Conservation (phyloP, 92 coral and sea anemone genomes). For the Palythoa grandiflora region DNA sequence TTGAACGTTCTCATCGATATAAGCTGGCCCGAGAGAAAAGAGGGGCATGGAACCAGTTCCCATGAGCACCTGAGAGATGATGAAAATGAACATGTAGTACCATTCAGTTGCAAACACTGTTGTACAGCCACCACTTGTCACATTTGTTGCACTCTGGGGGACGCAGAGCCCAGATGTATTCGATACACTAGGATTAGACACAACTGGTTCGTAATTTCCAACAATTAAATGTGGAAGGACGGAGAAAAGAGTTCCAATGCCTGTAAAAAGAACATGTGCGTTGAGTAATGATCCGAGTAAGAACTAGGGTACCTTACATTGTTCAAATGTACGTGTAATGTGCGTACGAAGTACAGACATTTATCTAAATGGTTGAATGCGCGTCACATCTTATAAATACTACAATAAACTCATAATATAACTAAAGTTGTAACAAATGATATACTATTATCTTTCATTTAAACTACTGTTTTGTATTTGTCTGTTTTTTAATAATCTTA, state of each 20-base stretch:
- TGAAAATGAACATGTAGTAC: conserved; percentile 74
- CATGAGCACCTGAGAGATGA: conserved; percentile 82
- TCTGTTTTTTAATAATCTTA: too few species aligned
- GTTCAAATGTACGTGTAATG: too few species aligned
- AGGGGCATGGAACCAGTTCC: conserved; percentile 94
- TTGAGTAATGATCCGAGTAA: not conserved
- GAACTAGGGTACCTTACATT: too few species aligned
- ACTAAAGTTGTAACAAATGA: too few species aligned
- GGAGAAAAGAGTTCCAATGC: conserved; percentile 29
- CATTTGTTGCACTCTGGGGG: conserved; percentile 1
- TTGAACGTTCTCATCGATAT: conserved; percentile 89
- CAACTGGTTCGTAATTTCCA: not conserved
- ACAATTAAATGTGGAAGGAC: conserved; percentile 16
- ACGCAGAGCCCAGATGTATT: conserved; percentile 33
- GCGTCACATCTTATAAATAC: too few species aligned
- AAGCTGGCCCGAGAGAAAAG: conserved; percentile 89
- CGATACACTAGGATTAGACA: not conserved
- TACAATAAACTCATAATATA: too few species aligned
- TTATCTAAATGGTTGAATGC: too few species aligned
- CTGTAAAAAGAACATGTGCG: not conserved
- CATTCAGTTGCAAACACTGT: conserved; percentile 6
- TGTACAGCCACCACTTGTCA: not conserved
- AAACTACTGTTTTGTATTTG: too few species aligned
- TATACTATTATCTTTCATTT: too few species aligned
- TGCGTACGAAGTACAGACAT: too few species aligned